A percentile compares a stretch with the other conserved stretches of the same genome.
phyloP scores from a whole-genome alignment of 2,888 invertebrate species.

The Sinohyriopsis cumingii region DNA sequence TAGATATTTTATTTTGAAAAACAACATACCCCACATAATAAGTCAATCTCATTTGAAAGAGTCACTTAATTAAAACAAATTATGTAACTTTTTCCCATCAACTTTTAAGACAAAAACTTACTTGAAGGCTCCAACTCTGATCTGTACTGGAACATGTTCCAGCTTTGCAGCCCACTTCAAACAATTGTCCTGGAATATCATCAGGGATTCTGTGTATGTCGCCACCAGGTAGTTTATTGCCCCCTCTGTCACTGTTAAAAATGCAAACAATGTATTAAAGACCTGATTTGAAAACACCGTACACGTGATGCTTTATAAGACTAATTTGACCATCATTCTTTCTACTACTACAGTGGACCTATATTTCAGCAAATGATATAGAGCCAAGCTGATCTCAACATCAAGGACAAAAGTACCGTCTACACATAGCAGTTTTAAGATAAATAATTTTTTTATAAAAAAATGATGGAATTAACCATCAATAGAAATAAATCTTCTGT shows the following conservation, averaged over 20 bases:
- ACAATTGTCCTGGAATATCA: constrained; percentile 87
- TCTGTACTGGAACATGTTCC: constrained; percentile 81
- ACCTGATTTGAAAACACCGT: too few species aligned
- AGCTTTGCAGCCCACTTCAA: constrained; percentile 93
- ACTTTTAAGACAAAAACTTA: constrained; percentile 65
- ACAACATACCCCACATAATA: background rate
- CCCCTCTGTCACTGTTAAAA: constrained; percentile 59
- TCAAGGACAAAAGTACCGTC: too few species aligned
- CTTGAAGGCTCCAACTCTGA: constrained; percentile 83
- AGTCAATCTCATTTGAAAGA: background rate
- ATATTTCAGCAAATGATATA: too few species aligned
- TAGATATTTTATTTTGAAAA: background rate
- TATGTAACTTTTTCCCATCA: background rate
- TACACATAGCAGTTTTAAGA: too few species aligned
- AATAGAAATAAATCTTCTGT: too few species aligned
- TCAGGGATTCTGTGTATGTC: constrained; percentile 86
- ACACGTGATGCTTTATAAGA: too few species aligned
- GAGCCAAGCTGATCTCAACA: too few species aligned
- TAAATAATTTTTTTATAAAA: too few species aligned
- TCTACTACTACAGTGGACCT: too few species aligned
- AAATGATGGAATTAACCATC: too few species aligned
- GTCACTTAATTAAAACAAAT: background rate
- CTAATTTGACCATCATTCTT: too few species aligned
- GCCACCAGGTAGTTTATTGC: constrained; percentile 77
- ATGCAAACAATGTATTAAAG: background rate